Base-by-base conservation (phyloP, 2,797 vertebrate genomes). In the Gymnodraco acuticeps region DNA sequence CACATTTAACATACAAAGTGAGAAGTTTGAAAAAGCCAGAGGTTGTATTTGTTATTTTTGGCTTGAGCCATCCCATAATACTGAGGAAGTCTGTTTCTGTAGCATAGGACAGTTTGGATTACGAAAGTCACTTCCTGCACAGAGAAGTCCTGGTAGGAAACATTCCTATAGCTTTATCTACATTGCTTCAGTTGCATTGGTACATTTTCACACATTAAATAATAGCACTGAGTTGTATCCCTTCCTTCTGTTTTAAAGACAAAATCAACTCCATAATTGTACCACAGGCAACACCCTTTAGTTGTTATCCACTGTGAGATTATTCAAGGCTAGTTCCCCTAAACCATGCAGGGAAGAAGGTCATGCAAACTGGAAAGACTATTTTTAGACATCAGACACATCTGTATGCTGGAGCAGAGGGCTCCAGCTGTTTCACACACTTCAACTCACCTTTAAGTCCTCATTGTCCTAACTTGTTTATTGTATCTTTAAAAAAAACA, bases 171-270 rank as follows among this genome's bases (percentile, higher is more conserved):
- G 60, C 74, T 80, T 70, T 74, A 60, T 77, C 80, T 69, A 52
- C 66, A 56, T 85, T 76, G 80, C 75, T 86, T 77, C 38, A 84
- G 78, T 70, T 88, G 63, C 77, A 74, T 71, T 82, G 47, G 63
- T 81, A 87, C 43, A 68, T 86, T 79, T 84, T 52, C 71, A 83
- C 68, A 73, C 56, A 88, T 87, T 88, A 86, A 88, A 88, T 85
- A 59, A 85, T 77, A 73, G 43, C 84, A 85, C 78, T 79, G 73
- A 61, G 48, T 56, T 72, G 60, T 59, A 72, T 42, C 12, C 15
- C n/a, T 45, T 77, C 61, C 17, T 47, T 52, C 50, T 78, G 11
- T 64, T 78, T 68, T 59, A 58, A 64, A 56, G 16, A 12, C 10
- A 31, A 41, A 70, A 19, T 3, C 13, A 52, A 58, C 19, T 42